Evolutionary conservation across 2,888 invertebrate species (phyloP), one percentile per base, ranked within the genome.

Genomic region (Chydorus sphaericus): DNA sequence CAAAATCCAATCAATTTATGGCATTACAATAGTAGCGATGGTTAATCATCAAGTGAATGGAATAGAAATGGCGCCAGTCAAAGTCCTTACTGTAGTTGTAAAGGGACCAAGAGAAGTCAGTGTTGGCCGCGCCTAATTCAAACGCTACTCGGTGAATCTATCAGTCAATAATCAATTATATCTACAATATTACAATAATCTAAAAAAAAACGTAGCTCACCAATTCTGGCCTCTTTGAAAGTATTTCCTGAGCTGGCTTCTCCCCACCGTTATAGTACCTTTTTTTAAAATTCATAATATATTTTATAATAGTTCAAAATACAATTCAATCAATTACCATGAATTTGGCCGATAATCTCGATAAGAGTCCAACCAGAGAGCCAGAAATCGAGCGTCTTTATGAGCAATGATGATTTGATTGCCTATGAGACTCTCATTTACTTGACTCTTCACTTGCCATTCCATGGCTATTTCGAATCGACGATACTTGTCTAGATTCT

Each of bases 191-290:
- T n/a, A n/a, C n/a, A n/a, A n/a, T n/a, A n/a, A n/a, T n/a, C n/a
- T n/a, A n/a, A n/a, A n/a, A n/a, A n/a, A n/a, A n/a, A n/a, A n/a
- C n/a, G n/a, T n/a, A n/a, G n/a, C n/a, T n/a, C n/a, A n/a, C n/a
- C 16, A 70, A 60, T 18, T 64, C 56, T 4, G 70, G 70, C 23
- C 61, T 58, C 18, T 61, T 60, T 56, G 61, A 58, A 5, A 71
- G 62, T 37, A 71, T 66, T 48, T 63, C 63, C 50, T 65, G 60
- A 0, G 70, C 69, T 3, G 71, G 70, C 29, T 65, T 61, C 54
- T 70, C 65, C 4, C 70, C 71, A 8, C 69, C 71, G 62, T 71
- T 71, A 59, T 69, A 70, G 59, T 71, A 71, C 68, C 68, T 68
- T 11, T 37, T 37, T 37, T 37, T 16, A 37, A 37, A 1, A 14